Evolutionary conservation across 2,113 vertebrate species (phyloP).

Genomic region (Theristicus caerulescens): DNA sequence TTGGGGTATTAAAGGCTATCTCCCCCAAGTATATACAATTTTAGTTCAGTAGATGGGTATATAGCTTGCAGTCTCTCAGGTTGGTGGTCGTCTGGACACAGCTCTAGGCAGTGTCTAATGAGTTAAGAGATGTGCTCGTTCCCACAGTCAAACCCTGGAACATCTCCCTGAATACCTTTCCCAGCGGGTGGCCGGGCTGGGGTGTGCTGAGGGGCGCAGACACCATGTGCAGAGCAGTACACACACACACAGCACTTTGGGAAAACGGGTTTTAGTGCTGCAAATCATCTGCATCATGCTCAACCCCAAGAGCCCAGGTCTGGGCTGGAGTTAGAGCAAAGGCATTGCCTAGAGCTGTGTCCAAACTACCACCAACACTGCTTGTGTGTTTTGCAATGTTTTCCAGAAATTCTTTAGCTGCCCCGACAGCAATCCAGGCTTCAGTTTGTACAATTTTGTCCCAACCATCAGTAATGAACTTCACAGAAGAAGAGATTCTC

Average conservation of each 20-base stretch:
- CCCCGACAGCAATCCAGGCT: background rate
- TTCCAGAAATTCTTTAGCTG: background rate
- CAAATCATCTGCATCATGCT: accelerated
- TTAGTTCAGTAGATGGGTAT: background rate
- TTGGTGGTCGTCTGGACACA: too few species aligned
- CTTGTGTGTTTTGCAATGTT: background rate
- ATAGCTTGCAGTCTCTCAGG: background rate
- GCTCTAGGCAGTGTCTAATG: too few species aligned
- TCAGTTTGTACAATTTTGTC: background rate
- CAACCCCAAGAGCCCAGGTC: background rate
- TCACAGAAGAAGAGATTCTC: background rate
- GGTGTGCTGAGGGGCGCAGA: background rate
- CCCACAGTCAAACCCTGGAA: background rate
- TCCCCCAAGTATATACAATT: background rate
- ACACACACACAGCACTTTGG: background rate
- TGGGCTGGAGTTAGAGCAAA: background rate
- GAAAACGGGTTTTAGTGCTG: background rate
- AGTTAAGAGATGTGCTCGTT: background rate
- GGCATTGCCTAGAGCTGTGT: too few species aligned
- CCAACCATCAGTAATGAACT: background rate
- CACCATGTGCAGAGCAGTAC: background rate
- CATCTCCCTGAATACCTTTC: background rate
- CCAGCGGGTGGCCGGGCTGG: accelerated
- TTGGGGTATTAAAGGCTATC: background rate
- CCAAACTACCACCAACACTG: background rate